Evolutionary conservation across 37 sponge, comb jelly and placozoan genomes (phyloP).

Genomic region (Dysidea cf. avara): DNA sequence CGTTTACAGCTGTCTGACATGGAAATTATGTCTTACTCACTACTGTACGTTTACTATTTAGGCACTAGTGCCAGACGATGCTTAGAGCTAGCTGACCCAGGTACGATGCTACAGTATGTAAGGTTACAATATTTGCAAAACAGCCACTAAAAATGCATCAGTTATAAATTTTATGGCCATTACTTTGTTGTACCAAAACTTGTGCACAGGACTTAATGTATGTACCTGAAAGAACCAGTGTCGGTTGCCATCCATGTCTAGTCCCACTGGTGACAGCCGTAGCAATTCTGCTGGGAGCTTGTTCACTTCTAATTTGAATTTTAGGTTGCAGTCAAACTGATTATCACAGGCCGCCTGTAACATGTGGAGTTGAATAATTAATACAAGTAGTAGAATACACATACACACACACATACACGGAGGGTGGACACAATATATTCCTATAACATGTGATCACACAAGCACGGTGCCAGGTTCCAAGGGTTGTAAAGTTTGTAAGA

Average conservation of each 20-base stretch:
- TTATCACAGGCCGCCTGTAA: conserved; percentile 54
- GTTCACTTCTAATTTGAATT: conserved; percentile 31
- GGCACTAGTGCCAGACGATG: too few species aligned
- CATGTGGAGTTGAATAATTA: not conserved
- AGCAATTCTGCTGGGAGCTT: not conserved
- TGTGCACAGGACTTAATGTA: too few species aligned
- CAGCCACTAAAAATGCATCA: too few species aligned
- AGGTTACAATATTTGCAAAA: too few species aligned
- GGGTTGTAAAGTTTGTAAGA: too few species aligned
- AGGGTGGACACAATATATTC: not conserved
- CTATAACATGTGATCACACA: not conserved
- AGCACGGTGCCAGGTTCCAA: conserved; percentile 7
- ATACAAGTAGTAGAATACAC: not conserved
- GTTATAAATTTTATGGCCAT: too few species aligned
- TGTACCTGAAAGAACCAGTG: conserved; percentile 62
- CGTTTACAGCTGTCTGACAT: too few species aligned
- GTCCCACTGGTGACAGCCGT: conserved; percentile 29
- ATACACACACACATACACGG: not conserved
- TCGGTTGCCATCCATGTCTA: conserved; percentile 40
- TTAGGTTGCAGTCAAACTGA: conserved; percentile 56
- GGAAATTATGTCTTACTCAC: too few species aligned
- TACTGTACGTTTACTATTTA: too few species aligned
- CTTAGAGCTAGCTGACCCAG: too few species aligned
- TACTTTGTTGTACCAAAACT: too few species aligned
- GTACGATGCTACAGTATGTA: too few species aligned